Evolutionary conservation across 2,113 vertebrate species (phyloP), one percentile per base, ranked within the genome.

Genomic region (Leiothrix lutea): DNA sequence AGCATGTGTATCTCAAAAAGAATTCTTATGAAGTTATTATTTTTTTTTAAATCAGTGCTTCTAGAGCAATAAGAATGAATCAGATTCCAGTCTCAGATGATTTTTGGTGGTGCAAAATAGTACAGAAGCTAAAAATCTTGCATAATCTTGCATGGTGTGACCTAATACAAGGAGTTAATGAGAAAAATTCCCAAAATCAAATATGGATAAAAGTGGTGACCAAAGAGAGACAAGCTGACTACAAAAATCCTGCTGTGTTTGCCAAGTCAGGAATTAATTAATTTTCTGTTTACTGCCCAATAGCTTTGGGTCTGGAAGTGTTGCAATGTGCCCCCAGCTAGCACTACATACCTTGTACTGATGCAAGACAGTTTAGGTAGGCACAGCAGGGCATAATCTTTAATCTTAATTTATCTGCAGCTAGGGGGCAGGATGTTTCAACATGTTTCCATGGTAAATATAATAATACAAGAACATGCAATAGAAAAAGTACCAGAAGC

Each of bases 131-230:
- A 70, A 65, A 71, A 91, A 51, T 47, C 51, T 29, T 79, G 24
- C 11, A 62, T n/a, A 48, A 54, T 36, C 33, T 18, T 51, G 33
- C 54, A 58, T 22, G 12, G 29, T 35, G 51, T 78, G 25, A 78
- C 28, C 21, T 53, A 89, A 40, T 11, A 12, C 19, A 45, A n/a
- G 26, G 23, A 62, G 9, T 65, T 65, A 19, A 28, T 42, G 42
- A 88, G 20, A 85, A 85, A 71, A 7, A n/a, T 40, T 81, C 66
- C n/a, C 42, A 79, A 88, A 79, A 79, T 29, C 5, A 81, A 85
- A 85, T 74, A n/a, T 2, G 11, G 42, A 31, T 80, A 22, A 50
- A 65, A 73, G 44, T 57, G 22, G 18, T 61, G 50, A 65, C 10
- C 1, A 5, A 86, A 56, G 44, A 80, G 8, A 73, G 64, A 54